Evolutionary conservation across 2,113 vertebrate species (phyloP), one percentile per base, ranked within the genome.

Genomic region (Beaufortia kweichowensis): DNA sequence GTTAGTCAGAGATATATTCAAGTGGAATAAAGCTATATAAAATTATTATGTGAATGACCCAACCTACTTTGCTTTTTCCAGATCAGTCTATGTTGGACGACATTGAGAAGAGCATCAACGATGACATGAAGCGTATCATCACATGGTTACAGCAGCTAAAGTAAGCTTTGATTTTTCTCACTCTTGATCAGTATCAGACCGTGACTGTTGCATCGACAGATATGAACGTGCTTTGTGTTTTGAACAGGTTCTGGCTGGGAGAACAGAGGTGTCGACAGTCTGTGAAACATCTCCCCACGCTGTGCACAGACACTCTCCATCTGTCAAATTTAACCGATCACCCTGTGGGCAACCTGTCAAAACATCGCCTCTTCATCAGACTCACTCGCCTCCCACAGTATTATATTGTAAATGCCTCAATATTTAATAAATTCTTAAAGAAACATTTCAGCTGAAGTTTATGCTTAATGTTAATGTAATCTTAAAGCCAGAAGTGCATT

Each of bases 231-330:
- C 29, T 21, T 53, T 73, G 28, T 55, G 55, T 66, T 63, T 77
- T 79, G 6, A 79, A 57, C 86, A 98, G 97, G 92, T 98, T 99
- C 91, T 99, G 97, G 97, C 93, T 99, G 87, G 97, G 97, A 82
- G 95, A 98, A 85, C 97, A 99, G 75, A 94, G 96, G 64, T 95
- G 95, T 90, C 94, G 94, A 62, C 97, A 98, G 85, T 98, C 97
- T n/a, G 96, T 98, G 90, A 98, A 98, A 81, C 97, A 99, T 89
- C 92, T 99, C 76, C 97, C 97, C 81, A 96, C 96, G 15, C 92
- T 97, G 83, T 96, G 94, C 83, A 94, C 90, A 68, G 95, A 98
- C 84, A 90, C 93, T 63, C 92, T 98, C 61, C 94, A 97, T 76
- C 92, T 99, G 78, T 94, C 96, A 83, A 99, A 98, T 89, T 90